Evolutionary conservation across 2,113 vertebrate genomes (phyloP).

Genomic region (Marmota flaviventris): DNA sequence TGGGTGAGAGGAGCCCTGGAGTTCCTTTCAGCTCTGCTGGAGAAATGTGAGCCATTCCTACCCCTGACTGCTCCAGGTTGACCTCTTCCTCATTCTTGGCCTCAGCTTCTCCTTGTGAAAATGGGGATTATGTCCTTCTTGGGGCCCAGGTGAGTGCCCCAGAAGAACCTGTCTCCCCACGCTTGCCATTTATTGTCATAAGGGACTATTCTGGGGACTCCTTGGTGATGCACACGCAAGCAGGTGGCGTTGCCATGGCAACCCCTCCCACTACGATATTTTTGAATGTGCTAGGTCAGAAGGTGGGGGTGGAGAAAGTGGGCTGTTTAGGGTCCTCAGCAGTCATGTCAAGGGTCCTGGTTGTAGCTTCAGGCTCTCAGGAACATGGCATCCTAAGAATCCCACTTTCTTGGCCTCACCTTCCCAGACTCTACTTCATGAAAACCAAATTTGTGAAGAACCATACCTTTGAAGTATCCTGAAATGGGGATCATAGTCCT

Average conservation of each 20-base stretch:
- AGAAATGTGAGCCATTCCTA: neutral
- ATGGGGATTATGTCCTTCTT: neutral
- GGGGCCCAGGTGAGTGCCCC: neutral
- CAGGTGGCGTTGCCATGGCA: constrained; percentile 57
- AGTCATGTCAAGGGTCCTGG: neutral
- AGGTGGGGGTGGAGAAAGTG: neutral
- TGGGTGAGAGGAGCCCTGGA: neutral
- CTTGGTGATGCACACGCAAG: neutral
- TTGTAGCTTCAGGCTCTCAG: neutral
- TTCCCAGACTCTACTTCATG: neutral
- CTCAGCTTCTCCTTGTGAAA: neutral
- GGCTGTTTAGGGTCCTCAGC: neutral
- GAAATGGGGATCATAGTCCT: neutral
- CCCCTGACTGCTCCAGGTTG: neutral
- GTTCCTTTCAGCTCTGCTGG: neutral
- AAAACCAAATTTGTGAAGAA: neutral
- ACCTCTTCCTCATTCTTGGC: neutral
- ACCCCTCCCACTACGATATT: constrained; percentile 57
- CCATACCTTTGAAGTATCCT: neutral
- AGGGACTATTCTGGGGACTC: constrained; percentile 62
- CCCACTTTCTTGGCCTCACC: neutral
- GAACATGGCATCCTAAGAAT: neutral
- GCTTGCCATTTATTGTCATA: neutral
- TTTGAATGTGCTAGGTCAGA: constrained; percentile 56
- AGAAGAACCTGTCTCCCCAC: neutral